Evolutionary conservation across 2,113 vertebrate species (phyloP).

Genomic region (Zeus faber): DNA sequence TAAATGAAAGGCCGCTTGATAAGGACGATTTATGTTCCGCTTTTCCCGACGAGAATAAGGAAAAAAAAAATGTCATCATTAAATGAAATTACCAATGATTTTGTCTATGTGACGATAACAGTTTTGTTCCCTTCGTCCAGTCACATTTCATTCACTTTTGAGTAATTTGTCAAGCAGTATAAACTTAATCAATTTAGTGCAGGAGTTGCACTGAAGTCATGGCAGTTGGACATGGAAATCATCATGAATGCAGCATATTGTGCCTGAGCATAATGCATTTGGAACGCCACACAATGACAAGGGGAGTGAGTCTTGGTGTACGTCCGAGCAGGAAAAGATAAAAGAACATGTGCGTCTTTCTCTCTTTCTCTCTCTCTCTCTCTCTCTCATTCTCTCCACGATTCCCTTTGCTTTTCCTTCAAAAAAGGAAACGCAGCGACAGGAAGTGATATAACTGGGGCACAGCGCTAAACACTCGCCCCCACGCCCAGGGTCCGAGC

Average conservation of each 20-base stretch:
- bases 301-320: not conserved
- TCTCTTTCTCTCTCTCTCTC: too few relatives aligned
- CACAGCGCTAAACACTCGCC: constrained; percentile 61
- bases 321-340: not conserved
- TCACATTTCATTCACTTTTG: constrained; percentile 6
- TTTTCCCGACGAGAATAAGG: not conserved
- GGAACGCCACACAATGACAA: not conserved
- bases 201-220: constrained; percentile 12
- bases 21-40: constrained; percentile 2
- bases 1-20: constrained; percentile 7
- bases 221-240: not conserved
- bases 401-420: too few relatives aligned
- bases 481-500: too few relatives aligned
- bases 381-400: constrained; percentile 39
- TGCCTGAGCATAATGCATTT: constrained; percentile 11
- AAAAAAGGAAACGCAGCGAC: constrained; percentile 74
- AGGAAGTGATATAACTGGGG: constrained; percentile 79
- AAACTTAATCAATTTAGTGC: constrained; percentile 9
- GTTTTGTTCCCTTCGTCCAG: too few relatives aligned
- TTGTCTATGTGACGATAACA: constrained; percentile 6
- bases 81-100: not conserved
- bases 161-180: constrained; percentile 7
- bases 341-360: too few relatives aligned
- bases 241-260: constrained; percentile 11
- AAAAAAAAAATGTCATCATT: not conserved